Evolutionary conservation across 1,140 invertebrate genomes (phyloP).

Genomic region (Ridgeia piscesae): DNA sequence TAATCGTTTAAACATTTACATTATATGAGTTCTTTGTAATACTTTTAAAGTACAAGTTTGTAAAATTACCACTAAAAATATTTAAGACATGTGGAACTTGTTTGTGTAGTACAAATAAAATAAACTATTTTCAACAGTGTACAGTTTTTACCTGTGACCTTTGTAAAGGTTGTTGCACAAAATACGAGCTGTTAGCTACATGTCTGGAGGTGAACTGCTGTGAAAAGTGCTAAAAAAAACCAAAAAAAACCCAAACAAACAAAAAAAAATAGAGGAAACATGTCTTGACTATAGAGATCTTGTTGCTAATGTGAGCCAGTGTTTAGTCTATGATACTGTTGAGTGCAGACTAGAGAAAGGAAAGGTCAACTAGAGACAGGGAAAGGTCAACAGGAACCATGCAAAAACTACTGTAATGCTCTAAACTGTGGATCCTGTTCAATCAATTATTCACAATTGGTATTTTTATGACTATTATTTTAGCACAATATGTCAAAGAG

Average conservation of each 20-base stretch:
- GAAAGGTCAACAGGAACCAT: no score
- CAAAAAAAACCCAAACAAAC: no score
- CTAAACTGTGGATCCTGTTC: neutral
- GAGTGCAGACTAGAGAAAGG: neutral
- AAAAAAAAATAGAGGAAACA: neutral
- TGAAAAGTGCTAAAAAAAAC: no score
- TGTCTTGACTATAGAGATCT: neutral
- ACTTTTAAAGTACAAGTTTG: neutral
- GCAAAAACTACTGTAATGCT: no score
- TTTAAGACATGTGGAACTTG: neutral
- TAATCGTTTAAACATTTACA: no score
- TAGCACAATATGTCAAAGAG: neutral
- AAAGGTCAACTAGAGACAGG: no score
- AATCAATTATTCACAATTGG: neutral
- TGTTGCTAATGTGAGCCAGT: neutral
- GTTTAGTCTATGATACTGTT: constrained; percentile 1
- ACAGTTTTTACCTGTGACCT: neutral
- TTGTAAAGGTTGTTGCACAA: neutral
- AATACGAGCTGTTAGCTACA: neutral
- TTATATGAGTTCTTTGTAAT: no score
- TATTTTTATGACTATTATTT: neutral
- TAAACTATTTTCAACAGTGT: no score
- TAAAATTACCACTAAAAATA: neutral
- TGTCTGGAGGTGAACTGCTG: neutral
- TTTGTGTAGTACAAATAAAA: neutral